Evolutionary conservation across 2,888 invertebrate genomes (phyloP), one percentile per base, ranked within the genome.

Genomic region (Cotesia congregata): DNA sequence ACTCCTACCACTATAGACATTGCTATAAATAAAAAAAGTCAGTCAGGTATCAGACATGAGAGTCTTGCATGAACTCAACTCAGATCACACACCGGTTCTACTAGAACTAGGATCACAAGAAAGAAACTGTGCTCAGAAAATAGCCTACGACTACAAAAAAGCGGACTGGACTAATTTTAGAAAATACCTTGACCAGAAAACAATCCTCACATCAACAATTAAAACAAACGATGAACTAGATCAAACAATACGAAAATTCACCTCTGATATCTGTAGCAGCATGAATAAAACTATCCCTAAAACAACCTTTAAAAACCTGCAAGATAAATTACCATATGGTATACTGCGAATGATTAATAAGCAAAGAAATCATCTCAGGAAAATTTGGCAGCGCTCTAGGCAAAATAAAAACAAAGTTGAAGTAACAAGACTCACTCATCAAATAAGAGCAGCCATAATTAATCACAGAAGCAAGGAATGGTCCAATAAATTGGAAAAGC

Each of bases 71-170:
- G 77, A 80, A 79, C 74, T 80, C 4, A 78, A 65, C 70, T 81
- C 80, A 30, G 80, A 82, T 20, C 80, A 82, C 50, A 75, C 68
- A n/a, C 80, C 80, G 30, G 70, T 82, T 1, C 60, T 73, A 6
- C 41, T 77, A 17, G 60, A 17, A 2, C 67, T 77, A 38, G 72
- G 67, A 50, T 65, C 62, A 6, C 69, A 74, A 17, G 7, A 41
- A 12, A 76, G 40, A 39, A 64, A 7, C 12, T 4, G 7, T 60
- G 7, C 1, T 5, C 41, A 61, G 50, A 39, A 30, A 20, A 59
- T 20, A 30, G 15, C 17, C 12, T 71, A 61, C 7, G 72, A 79
- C 38, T 77, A 77, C 15, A 20, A 40, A 7, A 75, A 74, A 50
- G 74, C 61, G 6, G 72, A 77, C 64, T 80, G 77, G 78, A 12